Conservation (phyloP, 2,113 vertebrate species). For the Raja brachyura region DNA sequence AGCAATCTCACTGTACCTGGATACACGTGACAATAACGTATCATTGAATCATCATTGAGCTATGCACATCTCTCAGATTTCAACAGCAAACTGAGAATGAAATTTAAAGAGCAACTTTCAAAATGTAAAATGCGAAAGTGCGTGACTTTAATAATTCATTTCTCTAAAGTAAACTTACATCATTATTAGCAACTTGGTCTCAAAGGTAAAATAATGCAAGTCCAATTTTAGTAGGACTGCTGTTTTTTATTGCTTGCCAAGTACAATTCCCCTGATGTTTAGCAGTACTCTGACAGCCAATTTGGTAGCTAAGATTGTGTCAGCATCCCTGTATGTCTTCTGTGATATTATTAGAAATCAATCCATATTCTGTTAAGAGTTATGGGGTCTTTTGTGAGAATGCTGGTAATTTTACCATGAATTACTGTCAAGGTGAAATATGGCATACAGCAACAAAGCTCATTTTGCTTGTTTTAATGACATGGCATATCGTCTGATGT, state of each 20-base stretch:
- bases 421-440: constrained; percentile 18
- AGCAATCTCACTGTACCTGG: no score
- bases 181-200: not conserved
- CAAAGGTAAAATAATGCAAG: not conserved
- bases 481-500: not conserved
- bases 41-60: no score
- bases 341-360: constrained; percentile 8
- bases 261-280: constrained; percentile 18
- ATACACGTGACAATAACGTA: no score
- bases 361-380: not conserved
- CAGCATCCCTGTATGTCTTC: not conserved
- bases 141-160: not conserved
- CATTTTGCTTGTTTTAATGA: not conserved
- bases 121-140: constrained; percentile 8
- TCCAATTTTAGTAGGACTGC: not conserved
- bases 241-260: constrained; percentile 16
- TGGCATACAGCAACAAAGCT: not conserved
- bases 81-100: not conserved
- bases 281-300: constrained; percentile 18
- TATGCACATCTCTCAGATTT: no score
- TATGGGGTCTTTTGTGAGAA: not conserved
- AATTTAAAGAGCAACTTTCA: not conserved
- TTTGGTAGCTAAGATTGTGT: constrained; percentile 20
- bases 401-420: constrained; percentile 30
- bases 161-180: not conserved